Percentiles rank a stretch among this genome's conserved stretches.
These are phyloP conservation scores for Megastigmus dorsalis DNA, from an alignment of 2,888 invertebrate genomes.

Conservation along the genomic window DNA sequence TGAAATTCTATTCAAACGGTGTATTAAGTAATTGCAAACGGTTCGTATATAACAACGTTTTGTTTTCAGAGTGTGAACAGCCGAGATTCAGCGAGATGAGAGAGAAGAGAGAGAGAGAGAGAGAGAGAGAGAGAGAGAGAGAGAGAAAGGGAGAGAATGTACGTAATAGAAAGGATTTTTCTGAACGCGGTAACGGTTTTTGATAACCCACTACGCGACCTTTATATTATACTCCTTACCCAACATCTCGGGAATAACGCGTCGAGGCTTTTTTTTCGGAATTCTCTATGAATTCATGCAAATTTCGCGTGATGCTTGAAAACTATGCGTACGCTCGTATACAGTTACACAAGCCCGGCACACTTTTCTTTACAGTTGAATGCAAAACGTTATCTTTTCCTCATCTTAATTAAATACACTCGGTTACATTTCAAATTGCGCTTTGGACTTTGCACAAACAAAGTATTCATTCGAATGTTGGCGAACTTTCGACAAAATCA, in stretches of 20 bases:
- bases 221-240: constrained; percentile 4
- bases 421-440: too few relatives aligned
- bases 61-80: not conserved
- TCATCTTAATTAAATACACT: not conserved
- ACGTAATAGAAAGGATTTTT: constrained; percentile 25
- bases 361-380: too few relatives aligned
- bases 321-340: not conserved
- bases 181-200: constrained; percentile 38
- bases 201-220: constrained; percentile 33
- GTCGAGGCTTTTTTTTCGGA: not conserved
- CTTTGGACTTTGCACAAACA: too few relatives aligned
- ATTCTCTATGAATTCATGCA: constrained; percentile 15
- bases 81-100: constrained; percentile 1
- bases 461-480: too few relatives aligned
- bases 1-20: too few relatives aligned
- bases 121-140: too few relatives aligned
- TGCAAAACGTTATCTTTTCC: too few relatives aligned
- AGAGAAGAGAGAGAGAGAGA: too few relatives aligned
- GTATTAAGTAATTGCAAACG: too few relatives aligned
- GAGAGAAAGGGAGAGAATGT: too few relatives aligned
- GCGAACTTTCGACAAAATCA: too few relatives aligned
- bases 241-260: not conserved
- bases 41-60: not conserved
- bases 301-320: not conserved
- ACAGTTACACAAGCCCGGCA: too few relatives aligned